Percentiles rank a stretch among this genome's conserved stretches.
phyloP scores from a whole-genome alignment of 2,888 invertebrate genomes.

The Pilophorus perplexus region DNA sequence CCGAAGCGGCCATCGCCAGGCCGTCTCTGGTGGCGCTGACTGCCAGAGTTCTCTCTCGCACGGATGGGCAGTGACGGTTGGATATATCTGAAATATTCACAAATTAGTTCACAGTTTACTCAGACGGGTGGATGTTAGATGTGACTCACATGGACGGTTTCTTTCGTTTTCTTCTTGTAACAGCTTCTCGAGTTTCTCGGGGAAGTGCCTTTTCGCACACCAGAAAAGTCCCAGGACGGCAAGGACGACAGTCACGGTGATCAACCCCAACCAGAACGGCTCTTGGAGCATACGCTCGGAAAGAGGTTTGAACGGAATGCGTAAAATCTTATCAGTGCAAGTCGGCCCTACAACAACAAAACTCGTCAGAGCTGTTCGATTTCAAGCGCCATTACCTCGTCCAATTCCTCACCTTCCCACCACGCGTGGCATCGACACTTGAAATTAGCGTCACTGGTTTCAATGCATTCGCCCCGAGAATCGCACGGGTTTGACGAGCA shows the following conservation, averaged over 20 bases:
- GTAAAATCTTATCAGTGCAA: slow-evolving; percentile 68
- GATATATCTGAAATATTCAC: slow-evolving; percentile 27
- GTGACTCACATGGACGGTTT: slow-evolving; percentile 64
- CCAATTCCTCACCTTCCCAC: slow-evolving; percentile 61
- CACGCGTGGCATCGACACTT: slow-evolving; percentile 72
- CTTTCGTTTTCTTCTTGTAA: slow-evolving; percentile 76
- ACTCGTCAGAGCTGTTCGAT: too few species aligned
- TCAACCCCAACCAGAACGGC: slow-evolving; percentile 84
- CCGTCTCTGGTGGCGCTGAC: slow-evolving; percentile 43
- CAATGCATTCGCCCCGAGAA: slow-evolving; percentile 69
- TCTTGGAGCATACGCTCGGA: slow-evolving; percentile 81
- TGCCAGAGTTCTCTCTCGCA: slow-evolving; percentile 58
- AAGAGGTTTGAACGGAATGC: slow-evolving; percentile 68
- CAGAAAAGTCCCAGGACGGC: slow-evolving; percentile 75
- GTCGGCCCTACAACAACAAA: slow-evolving; percentile 54
- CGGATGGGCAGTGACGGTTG: slow-evolving; percentile 56
- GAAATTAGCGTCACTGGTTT: slow-evolving; percentile 62
- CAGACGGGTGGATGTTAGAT: not conserved
- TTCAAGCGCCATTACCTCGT: not conserved
- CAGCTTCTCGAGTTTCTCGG: slow-evolving; percentile 79
- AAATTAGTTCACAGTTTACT: too few species aligned
- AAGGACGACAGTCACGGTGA: slow-evolving; percentile 78
- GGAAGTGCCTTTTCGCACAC: slow-evolving; percentile 82
- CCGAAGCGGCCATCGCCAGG: slow-evolving; percentile 53
- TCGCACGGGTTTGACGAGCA: slow-evolving; percentile 74